Evolutionary conservation across 2,888 invertebrate species (phyloP).

Genomic region (Pherbina coryleti): DNA sequence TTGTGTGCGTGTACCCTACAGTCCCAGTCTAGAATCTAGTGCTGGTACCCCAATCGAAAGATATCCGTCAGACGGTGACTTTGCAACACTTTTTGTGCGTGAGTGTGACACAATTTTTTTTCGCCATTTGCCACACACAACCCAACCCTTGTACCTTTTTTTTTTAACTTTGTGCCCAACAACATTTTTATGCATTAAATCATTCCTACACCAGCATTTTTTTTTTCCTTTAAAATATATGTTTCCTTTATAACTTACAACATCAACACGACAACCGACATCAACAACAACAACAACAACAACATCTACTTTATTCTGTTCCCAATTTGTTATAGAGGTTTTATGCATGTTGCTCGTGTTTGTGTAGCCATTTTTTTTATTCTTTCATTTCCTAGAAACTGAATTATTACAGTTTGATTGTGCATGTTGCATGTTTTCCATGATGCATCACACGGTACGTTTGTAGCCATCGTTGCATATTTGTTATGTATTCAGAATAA

Average conservation of each 20-base stretch:
- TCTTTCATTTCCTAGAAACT: neutral
- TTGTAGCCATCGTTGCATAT: too few species aligned
- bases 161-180: neutral
- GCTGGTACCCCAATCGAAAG: slow-evolving; percentile 66
- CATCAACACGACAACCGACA: neutral
- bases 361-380: neutral
- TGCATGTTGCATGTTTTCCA: too few species aligned
- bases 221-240: neutral
- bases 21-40: slow-evolving; percentile 67
- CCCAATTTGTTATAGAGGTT: slow-evolving; percentile 15
- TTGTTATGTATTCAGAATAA: too few species aligned
- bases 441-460: too few species aligned
- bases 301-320: neutral
- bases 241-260: neutral
- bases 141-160: neutral
- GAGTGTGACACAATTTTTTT: slow-evolving; percentile 63
- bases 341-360: neutral
- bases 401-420: neutral
- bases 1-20: slow-evolving; percentile 70
- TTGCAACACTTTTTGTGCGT: slow-evolving; percentile 71
- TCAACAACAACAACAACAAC: neutral
- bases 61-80: slow-evolving; percentile 69
- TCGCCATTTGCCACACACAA: neutral
- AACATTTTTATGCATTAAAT: too few species aligned
- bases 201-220: neutral